Evolutionary conservation across 2,113 vertebrate species (phyloP).

Genomic region (Oceanodroma tethys): DNA sequence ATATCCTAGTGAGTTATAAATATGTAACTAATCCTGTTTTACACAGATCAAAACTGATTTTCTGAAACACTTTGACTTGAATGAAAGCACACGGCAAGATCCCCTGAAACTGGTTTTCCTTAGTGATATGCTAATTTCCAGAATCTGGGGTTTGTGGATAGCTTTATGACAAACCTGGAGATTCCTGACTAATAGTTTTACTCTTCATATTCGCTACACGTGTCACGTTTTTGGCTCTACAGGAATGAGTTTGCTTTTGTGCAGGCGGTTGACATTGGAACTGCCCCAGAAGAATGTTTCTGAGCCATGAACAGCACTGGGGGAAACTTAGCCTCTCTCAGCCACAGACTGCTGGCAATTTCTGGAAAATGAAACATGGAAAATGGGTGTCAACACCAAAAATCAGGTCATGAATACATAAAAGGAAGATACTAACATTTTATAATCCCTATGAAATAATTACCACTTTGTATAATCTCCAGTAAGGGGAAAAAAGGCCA

Average conservation of each 20-base stretch:
- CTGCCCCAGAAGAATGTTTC: background rate
- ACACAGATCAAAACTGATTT: background rate
- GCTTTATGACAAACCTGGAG: background rate
- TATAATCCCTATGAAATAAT: background rate
- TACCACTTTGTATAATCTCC: background rate
- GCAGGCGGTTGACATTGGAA: background rate
- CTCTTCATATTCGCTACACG: background rate
- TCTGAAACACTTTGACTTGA: background rate
- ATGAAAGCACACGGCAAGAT: background rate
- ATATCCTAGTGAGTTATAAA: background rate
- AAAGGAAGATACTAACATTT: background rate
- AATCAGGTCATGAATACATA: background rate
- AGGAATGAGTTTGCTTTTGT: background rate
- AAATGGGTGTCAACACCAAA: background rate
- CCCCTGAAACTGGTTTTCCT: background rate
- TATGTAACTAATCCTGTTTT: background rate
- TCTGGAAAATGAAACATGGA: background rate
- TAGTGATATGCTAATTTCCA: background rate
- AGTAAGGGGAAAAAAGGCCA: background rate
- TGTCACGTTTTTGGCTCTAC: background rate
- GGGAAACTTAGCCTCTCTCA: background rate
- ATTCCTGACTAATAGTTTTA: background rate
- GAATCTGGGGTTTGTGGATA: background rate
- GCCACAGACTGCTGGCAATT: background rate
- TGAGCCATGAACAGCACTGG: rapidly evolving